Base-by-base conservation (phyloP, 2,888 invertebrate species). In the Leptinotarsa rubiginosa region DNA sequence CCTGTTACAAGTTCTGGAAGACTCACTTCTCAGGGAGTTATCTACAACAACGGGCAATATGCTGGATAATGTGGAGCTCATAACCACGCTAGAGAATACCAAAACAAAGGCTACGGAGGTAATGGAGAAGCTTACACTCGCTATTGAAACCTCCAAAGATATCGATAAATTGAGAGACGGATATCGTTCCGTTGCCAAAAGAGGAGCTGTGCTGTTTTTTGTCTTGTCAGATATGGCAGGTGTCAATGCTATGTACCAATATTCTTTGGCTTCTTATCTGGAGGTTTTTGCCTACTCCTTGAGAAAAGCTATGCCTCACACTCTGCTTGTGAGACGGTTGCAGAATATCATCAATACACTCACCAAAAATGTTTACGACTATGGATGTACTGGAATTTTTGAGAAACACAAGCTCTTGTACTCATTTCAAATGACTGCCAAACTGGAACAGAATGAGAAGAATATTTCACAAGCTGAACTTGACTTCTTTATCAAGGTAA, bases 241-340 rank as follows among this genome's bases (percentile, higher is more conserved):
- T 0, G 95, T 97, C 3, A 96, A 96, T 87, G 88, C 92, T 52
- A 97, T 97, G 97, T 97, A 97, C 85, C 97, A 97, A 84, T 97
- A 97, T 87, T 96, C 97, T 0, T 88, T 97, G 72, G 92, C 91
- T 1, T 93, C 96, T 0, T 97, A 97, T 83, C 89, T 97, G 47
- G 94, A 95, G 79, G 75, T 97, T 1, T 97, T 97, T 84, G 90
- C 92, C 0, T 93, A 91, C 85, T 95, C 97, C 0, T 88, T 97
- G 69, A 92, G 92, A 74, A 96, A 95, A 87, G 93, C 96, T 4
- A 89, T 95, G 85, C 95, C 96, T 0, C 95, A 97, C 84, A 92
- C 94, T 1, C 91, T 94, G n/a, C 87, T 97, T 1, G 82, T 86
- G 3, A 94, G 92, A 82, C 91, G 97, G 12, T 88, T 97, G 65